Conservation (phyloP, 2,888 invertebrate genomes). For the Zaprionus obscuricornis region DNA sequence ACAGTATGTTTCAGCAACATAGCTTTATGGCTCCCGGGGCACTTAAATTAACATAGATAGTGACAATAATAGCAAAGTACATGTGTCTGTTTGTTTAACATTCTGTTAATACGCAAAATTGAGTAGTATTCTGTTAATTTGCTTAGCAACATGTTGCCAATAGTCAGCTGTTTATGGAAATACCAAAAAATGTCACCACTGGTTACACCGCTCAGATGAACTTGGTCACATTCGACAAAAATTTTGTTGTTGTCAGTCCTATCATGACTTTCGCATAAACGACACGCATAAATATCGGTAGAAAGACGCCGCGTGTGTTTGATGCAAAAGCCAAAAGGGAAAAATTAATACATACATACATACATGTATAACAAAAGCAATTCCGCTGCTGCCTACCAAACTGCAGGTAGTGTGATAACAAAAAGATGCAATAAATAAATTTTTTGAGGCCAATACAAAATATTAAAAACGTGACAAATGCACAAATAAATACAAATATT, state of each 20-base stretch:
- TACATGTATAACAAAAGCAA: constrained; percentile 43
- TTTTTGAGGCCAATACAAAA: constrained; percentile 6
- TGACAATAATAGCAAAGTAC: too few relatives aligned
- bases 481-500: constrained; percentile 49
- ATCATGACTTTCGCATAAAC: constrained; percentile 61
- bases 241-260: constrained; percentile 57
- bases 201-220: constrained; percentile 22
- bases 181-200: constrained; percentile 9
- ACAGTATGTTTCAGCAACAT: too few relatives aligned
- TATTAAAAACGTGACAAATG: constrained; percentile 49
- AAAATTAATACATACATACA: constrained; percentile 41
- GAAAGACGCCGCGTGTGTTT: constrained; percentile 63
- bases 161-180: constrained; percentile 40
- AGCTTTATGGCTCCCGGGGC: too few relatives aligned
- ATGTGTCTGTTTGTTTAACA: too few relatives aligned
- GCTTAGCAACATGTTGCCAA: constrained; percentile 46
- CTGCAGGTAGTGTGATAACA: constrained; percentile 61
- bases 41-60: too few relatives aligned
- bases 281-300: constrained; percentile 56
- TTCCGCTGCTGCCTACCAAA: constrained; percentile 34
- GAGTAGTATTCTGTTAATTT: too few relatives aligned
- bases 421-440: constrained; percentile 52
- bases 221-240: constrained; percentile 45
- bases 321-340: constrained; percentile 52
- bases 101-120: background rate